Evolutionary conservation across 1,140 invertebrate genomes (phyloP).

Genomic region (Heliconius eleuchia): DNA sequence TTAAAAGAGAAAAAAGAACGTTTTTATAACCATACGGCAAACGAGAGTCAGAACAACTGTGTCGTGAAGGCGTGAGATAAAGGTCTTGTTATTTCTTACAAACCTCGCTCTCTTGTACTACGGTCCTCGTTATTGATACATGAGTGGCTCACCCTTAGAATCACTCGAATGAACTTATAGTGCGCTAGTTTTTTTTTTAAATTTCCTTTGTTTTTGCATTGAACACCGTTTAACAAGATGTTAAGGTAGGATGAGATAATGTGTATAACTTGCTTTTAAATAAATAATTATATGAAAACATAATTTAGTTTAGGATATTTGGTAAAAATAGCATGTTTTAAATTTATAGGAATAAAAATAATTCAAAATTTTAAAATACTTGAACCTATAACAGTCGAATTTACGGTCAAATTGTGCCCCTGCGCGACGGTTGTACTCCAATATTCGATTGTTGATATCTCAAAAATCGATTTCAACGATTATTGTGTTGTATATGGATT

Average conservation of each 20-base stretch:
- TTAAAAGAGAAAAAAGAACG: not conserved
- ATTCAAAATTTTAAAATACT: too few relatives aligned
- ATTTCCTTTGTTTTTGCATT: not conserved
- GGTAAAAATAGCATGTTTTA: too few relatives aligned
- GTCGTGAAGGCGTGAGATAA: conserved; percentile 52
- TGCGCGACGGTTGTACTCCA: not conserved
- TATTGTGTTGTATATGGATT: not conserved
- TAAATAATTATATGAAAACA: too few relatives aligned
- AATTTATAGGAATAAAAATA: too few relatives aligned
- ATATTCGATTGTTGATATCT: not conserved
- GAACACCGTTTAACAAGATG: not conserved
- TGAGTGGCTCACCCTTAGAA: conserved; percentile 26
- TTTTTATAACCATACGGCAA: not conserved
- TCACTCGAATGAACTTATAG: conserved; percentile 1
- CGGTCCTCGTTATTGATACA: conserved; percentile 33
- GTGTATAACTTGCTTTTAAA: too few relatives aligned
- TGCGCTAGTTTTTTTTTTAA: not conserved
- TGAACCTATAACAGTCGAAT: too few relatives aligned
- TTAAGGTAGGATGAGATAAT: not conserved
- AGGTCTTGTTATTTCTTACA: conserved; percentile 38
- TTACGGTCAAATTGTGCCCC: too few relatives aligned
- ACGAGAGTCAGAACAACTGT: not conserved
- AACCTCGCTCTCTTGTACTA: conserved; percentile 19
- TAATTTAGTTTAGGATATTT: too few relatives aligned
- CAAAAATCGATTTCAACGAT: too few relatives aligned